Evolutionary conservation across 1,140 invertebrate species (phyloP).

Genomic region (Scaptomyza montana): DNA sequence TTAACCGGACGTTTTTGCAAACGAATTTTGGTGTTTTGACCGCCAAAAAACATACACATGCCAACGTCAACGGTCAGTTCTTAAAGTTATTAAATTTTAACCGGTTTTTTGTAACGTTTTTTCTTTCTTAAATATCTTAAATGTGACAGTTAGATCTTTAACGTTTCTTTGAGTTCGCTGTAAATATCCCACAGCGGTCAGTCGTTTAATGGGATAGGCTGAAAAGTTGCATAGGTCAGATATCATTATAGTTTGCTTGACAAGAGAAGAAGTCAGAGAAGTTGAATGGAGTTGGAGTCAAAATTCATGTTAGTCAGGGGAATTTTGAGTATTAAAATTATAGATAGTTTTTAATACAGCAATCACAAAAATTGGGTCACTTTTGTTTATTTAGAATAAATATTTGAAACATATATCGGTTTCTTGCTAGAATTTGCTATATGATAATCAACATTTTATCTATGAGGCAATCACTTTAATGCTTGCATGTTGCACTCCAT

Average conservation of each 20-base stretch:
- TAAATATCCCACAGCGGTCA: slow-evolving; percentile 21
- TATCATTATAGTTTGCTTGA: neutral
- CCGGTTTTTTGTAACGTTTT: slow-evolving; percentile 50
- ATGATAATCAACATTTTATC: too few species aligned
- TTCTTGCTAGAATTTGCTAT: too few species aligned
- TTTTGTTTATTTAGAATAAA: too few species aligned
- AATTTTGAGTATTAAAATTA: too few species aligned
- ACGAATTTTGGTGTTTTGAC: slow-evolving; percentile 27
- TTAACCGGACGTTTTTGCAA: neutral
- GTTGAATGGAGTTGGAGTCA: neutral
- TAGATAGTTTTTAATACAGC: too few species aligned
- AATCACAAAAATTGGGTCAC: too few species aligned
- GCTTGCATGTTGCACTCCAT: too few species aligned
- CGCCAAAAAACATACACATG: slow-evolving; percentile 35
- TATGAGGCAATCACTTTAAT: too few species aligned
- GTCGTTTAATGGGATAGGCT: slow-evolving; percentile 1
- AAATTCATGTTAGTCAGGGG: too few species aligned
- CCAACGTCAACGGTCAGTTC: slow-evolving; percentile 32
- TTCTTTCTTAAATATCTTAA: neutral
- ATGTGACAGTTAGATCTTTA: slow-evolving; percentile 5
- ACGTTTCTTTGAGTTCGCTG: slow-evolving; percentile 13
- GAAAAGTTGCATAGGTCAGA: slow-evolving; percentile 11
- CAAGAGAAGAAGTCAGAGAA: neutral
- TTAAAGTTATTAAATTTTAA: slow-evolving; percentile 21
- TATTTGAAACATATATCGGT: too few species aligned